Evolutionary conservation across 2,888 invertebrate genomes (phyloP).

Genomic region (Nowickia ferox): DNA sequence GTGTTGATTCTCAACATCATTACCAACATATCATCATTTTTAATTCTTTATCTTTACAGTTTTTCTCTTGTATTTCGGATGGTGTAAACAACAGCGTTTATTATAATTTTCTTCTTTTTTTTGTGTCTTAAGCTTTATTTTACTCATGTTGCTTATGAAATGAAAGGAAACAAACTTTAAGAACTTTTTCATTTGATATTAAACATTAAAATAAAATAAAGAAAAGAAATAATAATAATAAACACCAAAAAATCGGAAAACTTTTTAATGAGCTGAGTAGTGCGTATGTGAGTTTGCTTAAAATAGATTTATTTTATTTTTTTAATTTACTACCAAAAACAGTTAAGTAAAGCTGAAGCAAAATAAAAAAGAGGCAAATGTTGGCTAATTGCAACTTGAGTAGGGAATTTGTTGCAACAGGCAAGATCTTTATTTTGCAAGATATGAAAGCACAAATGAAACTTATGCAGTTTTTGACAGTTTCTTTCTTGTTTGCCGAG

Average conservation of each 20-base stretch:
- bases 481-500: slow-evolving; percentile 24
- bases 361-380: slow-evolving; percentile 13
- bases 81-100: slow-evolving; percentile 65
- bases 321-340: neutral
- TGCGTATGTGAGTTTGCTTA: slow-evolving; percentile 69
- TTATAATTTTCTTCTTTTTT: neutral
- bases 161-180: slow-evolving; percentile 59
- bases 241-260: slow-evolving; percentile 68
- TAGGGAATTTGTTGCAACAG: slow-evolving; percentile 28
- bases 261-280: slow-evolving; percentile 72
- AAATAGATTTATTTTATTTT: neutral
- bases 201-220: slow-evolving; percentile 57
- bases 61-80: slow-evolving; percentile 47
- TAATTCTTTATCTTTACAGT: slow-evolving; percentile 70
- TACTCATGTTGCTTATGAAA: slow-evolving; percentile 49
- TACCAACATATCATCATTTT: slow-evolving; percentile 71
- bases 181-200: slow-evolving; percentile 70
- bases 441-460: slow-evolving; percentile 40
- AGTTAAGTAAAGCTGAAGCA: neutral
- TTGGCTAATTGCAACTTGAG: slow-evolving; percentile 59
- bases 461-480: slow-evolving; percentile 57
- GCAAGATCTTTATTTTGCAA: slow-evolving; percentile 8
- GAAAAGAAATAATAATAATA: slow-evolving; percentile 56
- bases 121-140: slow-evolving; percentile 40
- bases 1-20: slow-evolving; percentile 72